Percentiles rank a stretch among this genome's conserved stretches.
These are phyloP conservation scores for Onychomys arenicola DNA, from an alignment of 2,797 vertebrate species.

Conservation along the genomic window DNA sequence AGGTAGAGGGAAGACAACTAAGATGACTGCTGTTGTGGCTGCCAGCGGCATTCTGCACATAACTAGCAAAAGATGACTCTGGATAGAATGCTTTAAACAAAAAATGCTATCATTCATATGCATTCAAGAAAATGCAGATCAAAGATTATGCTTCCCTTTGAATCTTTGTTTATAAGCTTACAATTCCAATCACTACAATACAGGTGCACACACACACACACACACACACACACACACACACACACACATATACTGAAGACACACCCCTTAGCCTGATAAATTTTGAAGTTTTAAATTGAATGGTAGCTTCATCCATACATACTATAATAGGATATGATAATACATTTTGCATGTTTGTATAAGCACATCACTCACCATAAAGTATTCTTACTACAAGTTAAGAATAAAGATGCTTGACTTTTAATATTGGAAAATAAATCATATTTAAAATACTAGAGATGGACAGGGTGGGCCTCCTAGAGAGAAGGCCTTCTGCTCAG, in stretches of 20 bases:
- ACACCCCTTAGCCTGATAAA: background rate
- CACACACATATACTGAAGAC: background rate
- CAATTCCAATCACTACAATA: background rate
- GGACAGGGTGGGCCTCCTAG: background rate
- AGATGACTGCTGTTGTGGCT: background rate
- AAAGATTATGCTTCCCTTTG: background rate
- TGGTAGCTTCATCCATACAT: background rate
- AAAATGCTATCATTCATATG: background rate
- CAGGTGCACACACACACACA: background rate
- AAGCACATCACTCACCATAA: background rate
- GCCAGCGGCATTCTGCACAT: background rate
- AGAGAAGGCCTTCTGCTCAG: background rate
- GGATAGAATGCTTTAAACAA: background rate
- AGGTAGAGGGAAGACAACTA: rapidly evolving
- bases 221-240: background rate
- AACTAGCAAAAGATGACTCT: background rate
- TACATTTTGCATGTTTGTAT: background rate
- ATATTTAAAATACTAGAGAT: background rate
- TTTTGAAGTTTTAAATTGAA: slow-evolving; percentile 17
- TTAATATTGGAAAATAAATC: slow-evolving; percentile 4
- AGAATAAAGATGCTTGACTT: background rate
- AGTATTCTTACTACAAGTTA: slow-evolving; percentile 4
- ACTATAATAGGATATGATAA: background rate
- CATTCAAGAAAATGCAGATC: background rate
- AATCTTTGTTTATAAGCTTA: background rate